phyloP scores from a whole-genome alignment of 2,797 vertebrate species.

The Oceanodroma leucorhoa region DNA sequence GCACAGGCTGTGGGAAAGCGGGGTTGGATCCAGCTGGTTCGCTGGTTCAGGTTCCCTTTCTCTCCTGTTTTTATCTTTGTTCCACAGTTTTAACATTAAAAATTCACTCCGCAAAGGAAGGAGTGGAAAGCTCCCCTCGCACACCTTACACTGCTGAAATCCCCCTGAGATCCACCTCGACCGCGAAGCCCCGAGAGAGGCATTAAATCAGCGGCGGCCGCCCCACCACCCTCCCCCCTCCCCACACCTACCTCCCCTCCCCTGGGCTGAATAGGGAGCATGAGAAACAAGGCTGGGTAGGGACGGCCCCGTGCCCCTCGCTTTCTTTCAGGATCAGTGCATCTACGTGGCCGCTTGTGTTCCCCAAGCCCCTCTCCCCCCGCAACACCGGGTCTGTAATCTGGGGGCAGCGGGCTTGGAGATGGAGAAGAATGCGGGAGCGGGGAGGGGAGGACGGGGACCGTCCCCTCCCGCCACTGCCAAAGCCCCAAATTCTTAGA shows the following conservation, averaged over 20 bases:
- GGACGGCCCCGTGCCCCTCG: neutral
- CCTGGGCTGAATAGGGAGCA: constrained; percentile 36
- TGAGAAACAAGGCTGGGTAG: constrained; percentile 45
- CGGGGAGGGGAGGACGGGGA: neutral
- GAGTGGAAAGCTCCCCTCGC: fast-evolving
- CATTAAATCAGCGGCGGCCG: neutral
- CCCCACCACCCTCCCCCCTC: neutral
- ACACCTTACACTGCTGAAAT: neutral
- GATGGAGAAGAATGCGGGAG: constrained; percentile 42
- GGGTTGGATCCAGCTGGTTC: fast-evolving
- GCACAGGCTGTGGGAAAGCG: fast-evolving
- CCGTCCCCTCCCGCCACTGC: constrained; percentile 18
- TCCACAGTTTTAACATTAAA: neutral
- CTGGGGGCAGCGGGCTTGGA: neutral
- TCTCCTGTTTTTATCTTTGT: neutral
- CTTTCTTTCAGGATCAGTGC: constrained; percentile 39
- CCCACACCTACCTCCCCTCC: neutral
- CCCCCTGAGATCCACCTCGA: neutral
- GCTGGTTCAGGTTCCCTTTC: neutral
- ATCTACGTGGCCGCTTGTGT: neutral
- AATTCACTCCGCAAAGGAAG: neutral
- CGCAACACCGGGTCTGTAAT: neutral
- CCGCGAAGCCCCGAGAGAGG: fast-evolving
- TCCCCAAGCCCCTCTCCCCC: constrained; percentile 9
- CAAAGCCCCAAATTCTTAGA: constrained; percentile 65